phyloP scores from a whole-genome alignment of 2,888 invertebrate species.

The Drosophila fungiperda region DNA sequence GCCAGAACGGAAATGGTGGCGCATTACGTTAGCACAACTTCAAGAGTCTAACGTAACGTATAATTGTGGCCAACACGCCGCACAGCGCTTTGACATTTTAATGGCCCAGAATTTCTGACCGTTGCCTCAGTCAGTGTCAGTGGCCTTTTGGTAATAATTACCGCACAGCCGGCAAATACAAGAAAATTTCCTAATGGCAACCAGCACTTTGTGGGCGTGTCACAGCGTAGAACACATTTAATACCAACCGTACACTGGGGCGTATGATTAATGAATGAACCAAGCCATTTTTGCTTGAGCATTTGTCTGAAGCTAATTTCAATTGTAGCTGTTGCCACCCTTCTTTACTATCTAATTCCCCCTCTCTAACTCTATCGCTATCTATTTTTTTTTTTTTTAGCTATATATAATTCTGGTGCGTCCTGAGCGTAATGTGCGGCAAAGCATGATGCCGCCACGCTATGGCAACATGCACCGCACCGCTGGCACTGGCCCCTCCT shows the following conservation, averaged over 20 bases:
- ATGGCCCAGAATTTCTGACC: constrained; percentile 30
- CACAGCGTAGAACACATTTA: constrained; percentile 23
- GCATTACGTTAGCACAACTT: constrained; percentile 44
- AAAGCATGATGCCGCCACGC: constrained; percentile 92
- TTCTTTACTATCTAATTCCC: background rate
- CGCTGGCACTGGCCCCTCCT: constrained; percentile 87
- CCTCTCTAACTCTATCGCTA: background rate
- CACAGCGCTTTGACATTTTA: constrained; percentile 49
- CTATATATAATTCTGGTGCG: constrained; percentile 95
- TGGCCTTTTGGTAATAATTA: constrained; percentile 62
- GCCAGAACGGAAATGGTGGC: constrained; percentile 55
- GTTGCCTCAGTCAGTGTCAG: constrained; percentile 42
- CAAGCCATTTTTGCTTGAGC: background rate
- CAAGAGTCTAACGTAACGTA: constrained; percentile 30
- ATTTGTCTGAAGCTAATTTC: background rate
- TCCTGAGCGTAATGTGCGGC: constrained; percentile 95
- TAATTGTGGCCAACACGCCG: constrained; percentile 9
- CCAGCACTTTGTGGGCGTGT: constrained; percentile 14
- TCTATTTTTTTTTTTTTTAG: constrained; percentile 85
- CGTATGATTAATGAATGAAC: constrained; percentile 63
- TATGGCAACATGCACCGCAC: constrained; percentile 88
- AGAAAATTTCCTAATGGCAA: constrained; percentile 59
- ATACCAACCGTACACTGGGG: constrained; percentile 30
- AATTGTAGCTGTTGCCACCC: background rate
- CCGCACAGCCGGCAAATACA: constrained; percentile 22